A percentile compares a stretch with the other conserved stretches of the same genome.
phyloP scores from a whole-genome alignment of 2,113 vertebrate genomes.

The Zapus hudsonius region DNA sequence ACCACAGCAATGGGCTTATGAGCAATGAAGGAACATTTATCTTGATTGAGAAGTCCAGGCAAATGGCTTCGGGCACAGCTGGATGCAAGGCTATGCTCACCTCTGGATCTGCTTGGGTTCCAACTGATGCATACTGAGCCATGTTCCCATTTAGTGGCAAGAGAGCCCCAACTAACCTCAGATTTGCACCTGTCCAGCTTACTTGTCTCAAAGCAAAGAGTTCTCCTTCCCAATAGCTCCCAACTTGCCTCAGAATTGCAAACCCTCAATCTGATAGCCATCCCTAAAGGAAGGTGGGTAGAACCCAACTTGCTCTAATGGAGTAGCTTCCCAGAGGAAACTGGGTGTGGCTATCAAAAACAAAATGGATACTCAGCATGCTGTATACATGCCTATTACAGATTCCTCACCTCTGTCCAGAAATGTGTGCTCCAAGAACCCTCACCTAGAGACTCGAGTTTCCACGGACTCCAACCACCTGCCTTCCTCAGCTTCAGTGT shows the following conservation, averaged over 20 bases:
- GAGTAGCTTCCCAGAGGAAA: not conserved
- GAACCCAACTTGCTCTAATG: not conserved
- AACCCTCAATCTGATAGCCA: not conserved
- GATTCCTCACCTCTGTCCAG: not conserved
- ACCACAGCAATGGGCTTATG: not conserved
- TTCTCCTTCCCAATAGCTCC: not conserved
- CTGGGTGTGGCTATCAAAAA: not conserved
- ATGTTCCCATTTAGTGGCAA: not conserved
- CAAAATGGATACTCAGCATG: not conserved
- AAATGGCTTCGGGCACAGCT: not conserved
- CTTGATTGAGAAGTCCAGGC: not conserved
- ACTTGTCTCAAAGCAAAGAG: not conserved
- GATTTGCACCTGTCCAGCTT: not conserved
- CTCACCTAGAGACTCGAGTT: not conserved
- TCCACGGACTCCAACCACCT: not conserved
- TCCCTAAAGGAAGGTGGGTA: not conserved
- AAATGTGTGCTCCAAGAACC: not conserved
- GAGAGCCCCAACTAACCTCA: not conserved
- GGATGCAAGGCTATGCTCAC: rapidly evolving
- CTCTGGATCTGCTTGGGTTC: not conserved
- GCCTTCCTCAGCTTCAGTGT: not conserved
- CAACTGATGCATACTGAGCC: not conserved
- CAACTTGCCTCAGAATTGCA: not conserved
- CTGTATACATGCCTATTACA: rapidly evolving
- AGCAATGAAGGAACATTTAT: not conserved